Conservation (phyloP, 2,797 vertebrate species). For the Melanotaenia trifasciata region DNA sequence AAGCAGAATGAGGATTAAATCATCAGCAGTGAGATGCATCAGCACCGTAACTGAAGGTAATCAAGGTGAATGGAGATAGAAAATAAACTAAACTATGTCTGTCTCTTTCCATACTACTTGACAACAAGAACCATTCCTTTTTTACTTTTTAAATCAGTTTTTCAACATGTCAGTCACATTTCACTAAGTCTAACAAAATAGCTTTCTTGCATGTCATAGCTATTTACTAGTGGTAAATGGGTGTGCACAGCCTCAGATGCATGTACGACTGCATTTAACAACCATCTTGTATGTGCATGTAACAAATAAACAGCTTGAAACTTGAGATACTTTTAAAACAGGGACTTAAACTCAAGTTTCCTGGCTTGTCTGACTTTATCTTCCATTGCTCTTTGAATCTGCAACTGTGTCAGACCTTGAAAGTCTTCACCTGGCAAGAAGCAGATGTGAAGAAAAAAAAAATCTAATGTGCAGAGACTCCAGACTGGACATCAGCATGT, state of each 20-base stretch:
- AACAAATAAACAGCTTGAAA: too few relatives aligned
- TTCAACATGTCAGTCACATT: not conserved
- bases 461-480: not conserved
- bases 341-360: not conserved
- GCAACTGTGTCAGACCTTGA: not conserved
- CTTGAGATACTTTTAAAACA: too few relatives aligned
- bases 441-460: not conserved
- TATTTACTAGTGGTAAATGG: too few relatives aligned
- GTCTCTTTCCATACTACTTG: not conserved
- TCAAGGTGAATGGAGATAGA: not conserved
- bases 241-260: too few relatives aligned
- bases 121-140: not conserved
- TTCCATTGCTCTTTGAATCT: not conserved
- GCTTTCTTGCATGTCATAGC: too few relatives aligned
- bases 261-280: too few relatives aligned
- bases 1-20: slow-evolving; percentile 18
- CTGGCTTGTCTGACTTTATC: not conserved
- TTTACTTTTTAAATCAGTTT: not conserved
- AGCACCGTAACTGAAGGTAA: not conserved
- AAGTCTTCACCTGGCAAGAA: not conserved
- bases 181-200: too few relatives aligned
- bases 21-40: slow-evolving; percentile 3
- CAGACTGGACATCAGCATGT: not conserved
- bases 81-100: not conserved
- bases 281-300: too few relatives aligned